These are phyloP conservation scores for Dolichallabes microphthalmus DNA, from an alignment of 2,113 vertebrate species.

Conservation along the genomic window DNA sequence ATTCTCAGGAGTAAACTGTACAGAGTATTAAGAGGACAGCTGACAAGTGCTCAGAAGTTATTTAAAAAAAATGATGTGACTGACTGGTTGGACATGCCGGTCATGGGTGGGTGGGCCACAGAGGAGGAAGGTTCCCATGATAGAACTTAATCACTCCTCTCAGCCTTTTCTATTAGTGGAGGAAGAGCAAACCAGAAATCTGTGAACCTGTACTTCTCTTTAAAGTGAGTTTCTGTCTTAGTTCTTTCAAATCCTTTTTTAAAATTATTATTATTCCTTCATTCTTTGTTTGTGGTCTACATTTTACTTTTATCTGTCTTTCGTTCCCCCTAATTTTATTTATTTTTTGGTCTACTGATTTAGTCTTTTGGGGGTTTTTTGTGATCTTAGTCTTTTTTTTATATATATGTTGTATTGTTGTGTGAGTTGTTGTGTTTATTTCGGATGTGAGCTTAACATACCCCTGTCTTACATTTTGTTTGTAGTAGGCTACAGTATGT, in stretches of 20 bases:
- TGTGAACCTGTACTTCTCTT: slow-evolving; percentile 28
- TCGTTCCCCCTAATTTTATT: slow-evolving; percentile 5
- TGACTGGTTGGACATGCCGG: slow-evolving; percentile 53
- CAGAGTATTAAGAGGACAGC: slow-evolving; percentile 62
- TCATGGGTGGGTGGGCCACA: slow-evolving; percentile 40
- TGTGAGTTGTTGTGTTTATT: background rate
- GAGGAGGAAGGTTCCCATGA: slow-evolving; percentile 46
- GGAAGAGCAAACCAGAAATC: slow-evolving; percentile 15
- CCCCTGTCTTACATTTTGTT: too few species aligned
- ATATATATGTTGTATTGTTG: background rate
- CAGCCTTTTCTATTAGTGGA: slow-evolving; percentile 51
- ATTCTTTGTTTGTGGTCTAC: background rate
- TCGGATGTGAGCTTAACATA: background rate
- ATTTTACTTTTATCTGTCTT: background rate
- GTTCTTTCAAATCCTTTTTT: background rate
- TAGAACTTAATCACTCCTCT: slow-evolving; percentile 47
- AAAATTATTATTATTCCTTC: background rate
- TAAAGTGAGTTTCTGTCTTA: slow-evolving; percentile 60
- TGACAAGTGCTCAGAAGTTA: slow-evolving; percentile 60
- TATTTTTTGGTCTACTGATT: background rate
- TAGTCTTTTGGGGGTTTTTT: background rate
- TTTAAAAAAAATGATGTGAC: slow-evolving; percentile 69
- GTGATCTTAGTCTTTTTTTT: background rate
- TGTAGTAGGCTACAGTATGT: background rate
- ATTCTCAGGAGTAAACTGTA: background rate